A percentile compares a stretch with the other conserved stretches of the same genome.
Conservation (phyloP, 1,140 invertebrate genomes). For the Holotrichia oblita region DNA sequence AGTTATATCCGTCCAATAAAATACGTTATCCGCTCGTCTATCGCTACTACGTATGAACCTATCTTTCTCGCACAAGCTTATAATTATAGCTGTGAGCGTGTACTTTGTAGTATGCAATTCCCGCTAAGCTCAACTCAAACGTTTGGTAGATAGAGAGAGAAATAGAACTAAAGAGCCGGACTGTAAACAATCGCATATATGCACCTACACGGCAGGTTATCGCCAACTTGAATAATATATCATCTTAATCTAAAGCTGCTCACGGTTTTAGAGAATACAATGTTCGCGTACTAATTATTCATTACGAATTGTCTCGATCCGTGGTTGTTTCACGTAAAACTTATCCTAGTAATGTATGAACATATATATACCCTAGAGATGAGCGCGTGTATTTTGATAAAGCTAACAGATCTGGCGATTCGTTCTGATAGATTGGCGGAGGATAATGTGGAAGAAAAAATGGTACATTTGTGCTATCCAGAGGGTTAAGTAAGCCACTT, state of each 20-base stretch:
- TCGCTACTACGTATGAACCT: not conserved
- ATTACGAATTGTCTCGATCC: not conserved
- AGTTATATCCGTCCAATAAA: conserved; percentile 17
- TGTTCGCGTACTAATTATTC: not conserved
- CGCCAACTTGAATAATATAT: conserved; percentile 24
- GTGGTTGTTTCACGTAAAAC: not conserved
- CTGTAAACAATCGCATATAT: not conserved
- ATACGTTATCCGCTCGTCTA: not conserved
- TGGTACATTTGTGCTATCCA: too few species aligned
- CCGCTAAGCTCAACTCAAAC: not conserved
- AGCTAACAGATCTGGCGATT: not conserved
- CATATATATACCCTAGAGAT: not conserved
- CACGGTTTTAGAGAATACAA: conserved; percentile 2
- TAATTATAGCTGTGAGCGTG: not conserved
- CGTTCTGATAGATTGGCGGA: not conserved
- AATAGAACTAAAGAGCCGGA: not conserved
- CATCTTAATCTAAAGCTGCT: conserved; percentile 19
- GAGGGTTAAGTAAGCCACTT: too few species aligned
- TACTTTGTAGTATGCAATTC: not conserved
- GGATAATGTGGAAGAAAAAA: too few species aligned
- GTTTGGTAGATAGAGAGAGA: too few species aligned
- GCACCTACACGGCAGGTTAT: not conserved
- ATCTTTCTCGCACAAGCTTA: not conserved
- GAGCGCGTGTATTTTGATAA: not conserved
- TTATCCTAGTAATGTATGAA: not conserved